Base-by-base conservation (phyloP, 2,888 invertebrate genomes). In the Romanomermis culicivorax region DNA sequence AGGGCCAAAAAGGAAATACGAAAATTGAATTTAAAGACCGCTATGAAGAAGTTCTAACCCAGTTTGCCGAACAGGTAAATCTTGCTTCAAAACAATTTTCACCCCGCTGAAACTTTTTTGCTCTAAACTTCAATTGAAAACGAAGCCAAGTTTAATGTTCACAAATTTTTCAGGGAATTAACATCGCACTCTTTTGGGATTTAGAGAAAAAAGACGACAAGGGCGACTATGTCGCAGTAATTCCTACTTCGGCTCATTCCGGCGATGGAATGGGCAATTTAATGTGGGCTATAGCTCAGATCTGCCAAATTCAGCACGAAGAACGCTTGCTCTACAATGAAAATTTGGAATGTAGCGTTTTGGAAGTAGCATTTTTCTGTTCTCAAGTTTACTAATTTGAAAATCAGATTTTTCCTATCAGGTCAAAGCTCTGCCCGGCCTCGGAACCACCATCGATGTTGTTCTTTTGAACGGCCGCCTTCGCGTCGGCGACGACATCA, bases 261-360 rank as follows among this genome's bases (percentile, higher is more conserved):
- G 97, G 97, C 24, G 97, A 99, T 69, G 93, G 91, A 45, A 88
- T 99, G 87, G 95, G 95, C 53, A 97, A 97, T 73, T 73, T 99
- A 53, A 77, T 99, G 62, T 83, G 86, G 24, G 78, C 93, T 65
- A 85, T 99, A 60, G 83, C 91, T 51, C 84, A 88, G 62, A 82
- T 83, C 51, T 87, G 88, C 61, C 95, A 97, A 71, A 83, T 79
- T 24, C 80, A 84, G 67, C 73, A 93, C 64, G 80, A 86, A 57
- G 85, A 88, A 69, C 75, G 88, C 57, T 76, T 99, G 2, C 81
- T 88, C 74, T 83, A 68, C 75, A 83, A 84, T 1, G 83, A 91
- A 58, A 88, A 93, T 66, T 74, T 99, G 60, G 83, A 91, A 53
- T 74, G 74, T 29, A 73, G 73, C 14, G 74, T 73, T 11, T 74